Evolutionary conservation across 2,113 vertebrate species (phyloP).

Genomic region (Porphyrio hochstetteri): DNA sequence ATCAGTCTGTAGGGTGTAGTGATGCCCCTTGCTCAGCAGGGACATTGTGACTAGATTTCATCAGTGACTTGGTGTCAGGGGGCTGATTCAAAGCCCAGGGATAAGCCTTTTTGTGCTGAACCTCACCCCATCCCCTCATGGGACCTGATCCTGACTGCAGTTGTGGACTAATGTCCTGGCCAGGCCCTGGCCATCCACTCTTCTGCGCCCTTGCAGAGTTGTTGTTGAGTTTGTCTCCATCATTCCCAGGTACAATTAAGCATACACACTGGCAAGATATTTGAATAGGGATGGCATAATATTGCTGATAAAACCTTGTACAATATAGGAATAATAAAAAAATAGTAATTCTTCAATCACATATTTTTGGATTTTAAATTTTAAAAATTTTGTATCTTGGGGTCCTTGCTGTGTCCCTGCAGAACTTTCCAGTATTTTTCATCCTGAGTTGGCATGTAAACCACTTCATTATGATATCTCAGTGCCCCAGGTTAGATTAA

Average conservation of each 20-base stretch:
- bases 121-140: fast-evolving
- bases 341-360: background rate
- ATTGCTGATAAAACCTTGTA: background rate
- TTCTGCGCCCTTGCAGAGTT: fast-evolving
- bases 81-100: background rate
- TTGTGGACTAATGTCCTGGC: fast-evolving
- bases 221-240: background rate
- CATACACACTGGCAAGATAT: background rate
- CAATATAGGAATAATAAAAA: background rate
- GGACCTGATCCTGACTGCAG: background rate
- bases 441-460: background rate
- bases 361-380: background rate
- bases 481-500: background rate
- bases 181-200: too few species aligned
- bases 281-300: background rate
- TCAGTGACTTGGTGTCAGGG: fast-evolving
- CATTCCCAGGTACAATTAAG: background rate
- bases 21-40: fast-evolving
- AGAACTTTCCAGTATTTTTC: background rate
- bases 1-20: fast-evolving
- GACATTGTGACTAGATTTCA: too few species aligned
- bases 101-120: fast-evolving
- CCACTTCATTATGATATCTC: background rate
- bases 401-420: fast-evolving
- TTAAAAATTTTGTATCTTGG: background rate